Conservation (phyloP, 2,888 invertebrate species). For the Sepiola atlantica region DNA sequence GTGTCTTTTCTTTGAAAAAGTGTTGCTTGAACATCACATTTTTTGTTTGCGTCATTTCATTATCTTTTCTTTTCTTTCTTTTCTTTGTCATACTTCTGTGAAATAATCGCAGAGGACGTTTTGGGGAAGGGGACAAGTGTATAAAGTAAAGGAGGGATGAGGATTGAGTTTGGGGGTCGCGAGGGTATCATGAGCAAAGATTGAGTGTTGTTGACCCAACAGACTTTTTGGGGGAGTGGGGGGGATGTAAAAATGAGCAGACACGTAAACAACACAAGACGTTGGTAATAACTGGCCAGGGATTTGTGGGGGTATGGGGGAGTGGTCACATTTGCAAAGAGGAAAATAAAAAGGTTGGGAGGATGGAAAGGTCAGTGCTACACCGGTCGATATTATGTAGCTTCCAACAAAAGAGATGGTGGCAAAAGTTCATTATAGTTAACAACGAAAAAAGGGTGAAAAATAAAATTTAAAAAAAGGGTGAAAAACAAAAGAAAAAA, state of each 20-base stretch:
- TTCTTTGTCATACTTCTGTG: neutral
- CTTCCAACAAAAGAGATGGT: no score
- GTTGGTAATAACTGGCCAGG: neutral
- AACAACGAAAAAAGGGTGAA: no score
- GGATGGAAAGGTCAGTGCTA: no score
- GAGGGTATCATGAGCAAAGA: neutral
- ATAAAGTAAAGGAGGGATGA: neutral
- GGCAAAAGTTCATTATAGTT: no score
- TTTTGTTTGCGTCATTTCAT: neutral
- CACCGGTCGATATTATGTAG: neutral
- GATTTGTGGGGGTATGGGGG: neutral
- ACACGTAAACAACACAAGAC: conserved; percentile 15
- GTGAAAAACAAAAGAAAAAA: no score
- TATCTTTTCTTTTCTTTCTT: neutral
- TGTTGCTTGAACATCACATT: conserved; percentile 32
- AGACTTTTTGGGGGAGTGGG: no score
- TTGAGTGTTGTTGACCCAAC: conserved; percentile 24
- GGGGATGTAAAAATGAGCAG: neutral
- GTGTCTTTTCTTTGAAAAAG: neutral
- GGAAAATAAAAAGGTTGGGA: no score
- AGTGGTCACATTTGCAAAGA: neutral
- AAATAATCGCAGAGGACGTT: neutral
- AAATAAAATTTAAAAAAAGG: no score
- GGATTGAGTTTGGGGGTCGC: neutral
- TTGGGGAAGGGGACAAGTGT: neutral